Evolutionary conservation across 2,797 vertebrate species (phyloP).

Genomic region (Poecilia picta): DNA sequence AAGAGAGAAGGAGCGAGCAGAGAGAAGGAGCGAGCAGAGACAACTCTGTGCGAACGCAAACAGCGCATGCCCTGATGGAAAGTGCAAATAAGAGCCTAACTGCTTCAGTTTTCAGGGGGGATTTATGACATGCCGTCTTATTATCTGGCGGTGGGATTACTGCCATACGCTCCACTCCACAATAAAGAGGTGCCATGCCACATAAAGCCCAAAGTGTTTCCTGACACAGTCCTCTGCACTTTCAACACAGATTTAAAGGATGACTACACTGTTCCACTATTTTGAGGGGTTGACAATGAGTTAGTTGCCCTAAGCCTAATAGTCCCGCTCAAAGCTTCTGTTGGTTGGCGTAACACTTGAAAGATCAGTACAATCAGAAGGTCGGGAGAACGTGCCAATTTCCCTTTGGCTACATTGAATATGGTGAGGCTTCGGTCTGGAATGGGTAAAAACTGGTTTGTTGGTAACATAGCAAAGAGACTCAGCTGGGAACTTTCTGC

Average conservation of each 20-base stretch:
- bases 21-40: conserved; percentile 31
- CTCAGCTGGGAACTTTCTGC: conserved; percentile 49
- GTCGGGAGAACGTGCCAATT: conserved; percentile 52
- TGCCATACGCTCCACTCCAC: conserved; percentile 48
- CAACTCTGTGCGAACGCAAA: conserved; percentile 59
- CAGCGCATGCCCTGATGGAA: conserved; percentile 53
- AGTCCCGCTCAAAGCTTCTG: conserved; percentile 27
- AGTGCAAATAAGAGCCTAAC: conserved; percentile 67
- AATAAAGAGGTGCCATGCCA: conserved; percentile 67
- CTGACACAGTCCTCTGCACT: conserved; percentile 43
- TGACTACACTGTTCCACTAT: conserved; percentile 49
- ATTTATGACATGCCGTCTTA: conserved; percentile 69
- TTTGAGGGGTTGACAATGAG: conserved; percentile 45
- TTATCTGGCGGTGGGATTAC: conserved; percentile 73
- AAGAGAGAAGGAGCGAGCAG: too few relatives aligned
- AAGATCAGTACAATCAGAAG: conserved; percentile 61
- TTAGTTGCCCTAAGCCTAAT: conserved; percentile 44
- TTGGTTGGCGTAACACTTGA: conserved; percentile 55
- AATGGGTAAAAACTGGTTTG: conserved; percentile 65
- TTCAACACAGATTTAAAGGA: conserved; percentile 57
- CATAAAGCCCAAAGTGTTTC: conserved; percentile 67
- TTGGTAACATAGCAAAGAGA: conserved; percentile 40
- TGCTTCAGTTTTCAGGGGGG: conserved; percentile 65
- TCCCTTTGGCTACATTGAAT: conserved; percentile 33
- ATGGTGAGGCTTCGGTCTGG: conserved; percentile 53